Evolutionary conservation across 2,797 vertebrate genomes (phyloP).

Genomic region (Protonibea diacanthus): DNA sequence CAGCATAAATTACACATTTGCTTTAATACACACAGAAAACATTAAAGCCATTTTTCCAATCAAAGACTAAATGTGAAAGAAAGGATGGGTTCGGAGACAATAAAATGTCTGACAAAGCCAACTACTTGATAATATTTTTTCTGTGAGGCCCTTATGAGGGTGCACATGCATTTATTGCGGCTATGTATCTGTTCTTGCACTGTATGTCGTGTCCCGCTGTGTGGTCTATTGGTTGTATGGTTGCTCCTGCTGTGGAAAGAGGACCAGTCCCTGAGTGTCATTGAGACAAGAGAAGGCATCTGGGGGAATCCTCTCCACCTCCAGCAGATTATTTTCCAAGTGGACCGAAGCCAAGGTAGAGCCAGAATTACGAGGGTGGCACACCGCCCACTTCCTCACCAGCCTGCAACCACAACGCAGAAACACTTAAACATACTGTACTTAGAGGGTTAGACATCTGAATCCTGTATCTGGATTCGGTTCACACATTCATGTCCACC

Average conservation of each 20-base stretch:
- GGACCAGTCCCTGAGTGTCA: constrained; percentile 77
- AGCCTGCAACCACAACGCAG: constrained; percentile 75
- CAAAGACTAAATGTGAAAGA: constrained; percentile 7
- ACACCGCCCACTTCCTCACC: constrained; percentile 86
- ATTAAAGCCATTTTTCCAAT: constrained; percentile 24
- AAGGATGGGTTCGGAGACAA: constrained; percentile 5
- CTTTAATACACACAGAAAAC: constrained; percentile 36
- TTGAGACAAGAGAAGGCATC: constrained; percentile 85
- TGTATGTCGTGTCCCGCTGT: background rate
- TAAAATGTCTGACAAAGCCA: constrained; percentile 23
- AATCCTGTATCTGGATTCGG: too few species aligned
- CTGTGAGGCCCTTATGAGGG: constrained; percentile 4
- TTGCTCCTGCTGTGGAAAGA: constrained; percentile 82
- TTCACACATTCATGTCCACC: background rate
- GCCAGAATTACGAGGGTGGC: constrained; percentile 83
- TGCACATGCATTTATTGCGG: constrained; percentile 16
- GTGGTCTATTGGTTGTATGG: constrained; percentile 40
- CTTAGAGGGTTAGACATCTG: background rate
- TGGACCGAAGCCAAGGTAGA: constrained; percentile 84
- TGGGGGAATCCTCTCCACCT: constrained; percentile 76
- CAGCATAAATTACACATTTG: constrained; percentile 34
- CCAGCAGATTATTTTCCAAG: constrained; percentile 88
- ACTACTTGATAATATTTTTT: constrained; percentile 24
- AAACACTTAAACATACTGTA: background rate
- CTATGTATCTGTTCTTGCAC: background rate